Evolutionary conservation across 1,140 invertebrate genomes (phyloP).

Genomic region (Ceratina australensis): DNA sequence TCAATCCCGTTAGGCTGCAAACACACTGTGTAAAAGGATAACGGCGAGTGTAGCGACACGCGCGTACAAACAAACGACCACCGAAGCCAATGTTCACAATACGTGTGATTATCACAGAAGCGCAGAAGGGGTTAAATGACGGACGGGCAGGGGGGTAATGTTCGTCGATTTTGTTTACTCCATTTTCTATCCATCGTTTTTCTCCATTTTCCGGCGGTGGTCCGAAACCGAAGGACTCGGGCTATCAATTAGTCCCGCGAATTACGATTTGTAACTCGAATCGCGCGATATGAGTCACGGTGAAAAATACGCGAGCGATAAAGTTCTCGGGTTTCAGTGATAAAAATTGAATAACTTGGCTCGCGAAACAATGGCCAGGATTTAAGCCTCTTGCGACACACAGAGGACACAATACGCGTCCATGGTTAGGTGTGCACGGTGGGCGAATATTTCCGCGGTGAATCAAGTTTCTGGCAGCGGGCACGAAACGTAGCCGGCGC

Average conservation of each 20-base stretch:
- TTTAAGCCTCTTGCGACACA: slow-evolving; percentile 4
- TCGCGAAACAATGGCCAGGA: slow-evolving; percentile 4
- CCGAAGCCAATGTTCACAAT: slow-evolving; percentile 7
- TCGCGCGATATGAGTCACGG: no score
- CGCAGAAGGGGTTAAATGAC: background rate
- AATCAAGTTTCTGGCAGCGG: slow-evolving; percentile 34
- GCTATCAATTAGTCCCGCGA: background rate
- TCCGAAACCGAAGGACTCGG: background rate
- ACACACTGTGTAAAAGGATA: slow-evolving; percentile 51
- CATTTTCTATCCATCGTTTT: no score
- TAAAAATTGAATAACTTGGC: slow-evolving; percentile 2
- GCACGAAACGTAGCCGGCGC: slow-evolving; percentile 5
- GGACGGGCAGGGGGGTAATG: slow-evolving; percentile 2
- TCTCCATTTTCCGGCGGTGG: background rate
- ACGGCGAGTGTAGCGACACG: slow-evolving; percentile 43
- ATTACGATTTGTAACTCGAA: background rate
- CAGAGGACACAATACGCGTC: slow-evolving; percentile 21
- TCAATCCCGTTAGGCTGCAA: slow-evolving; percentile 50
- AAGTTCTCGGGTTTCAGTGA: background rate
- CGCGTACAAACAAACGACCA: slow-evolving; percentile 25
- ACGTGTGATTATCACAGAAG: slow-evolving; percentile 31
- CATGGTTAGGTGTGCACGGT: slow-evolving; percentile 17
- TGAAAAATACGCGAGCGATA: no score
- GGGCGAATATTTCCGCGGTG: slow-evolving; percentile 21
- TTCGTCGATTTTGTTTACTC: background rate